Percentiles rank a stretch among this genome's conserved stretches.
Evolutionary conservation across 2,888 invertebrate genomes (phyloP).

Genomic region (Pammene aurita): DNA sequence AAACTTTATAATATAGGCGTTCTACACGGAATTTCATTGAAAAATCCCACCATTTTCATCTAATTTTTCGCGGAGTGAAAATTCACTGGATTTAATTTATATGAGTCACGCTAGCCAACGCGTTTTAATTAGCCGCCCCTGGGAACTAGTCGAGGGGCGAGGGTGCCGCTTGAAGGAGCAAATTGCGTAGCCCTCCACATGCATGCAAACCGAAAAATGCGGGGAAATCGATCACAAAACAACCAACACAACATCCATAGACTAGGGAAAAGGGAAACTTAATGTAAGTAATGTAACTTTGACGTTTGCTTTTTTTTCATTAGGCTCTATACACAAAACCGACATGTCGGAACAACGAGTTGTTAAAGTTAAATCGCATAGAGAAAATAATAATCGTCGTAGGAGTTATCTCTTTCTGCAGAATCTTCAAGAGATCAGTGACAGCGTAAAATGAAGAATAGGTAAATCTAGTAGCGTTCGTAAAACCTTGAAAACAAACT

Average conservation of each 20-base stretch:
- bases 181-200: constrained; percentile 18
- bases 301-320: constrained; percentile 24
- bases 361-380: no score
- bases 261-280: constrained; percentile 26
- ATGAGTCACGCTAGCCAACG: constrained; percentile 13
- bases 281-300: background rate
- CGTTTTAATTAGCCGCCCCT: constrained; percentile 5
- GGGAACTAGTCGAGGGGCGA: background rate
- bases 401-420: no score
- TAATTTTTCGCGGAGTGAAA: constrained; percentile 19
- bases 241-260: constrained; percentile 40
- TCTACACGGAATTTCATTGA: constrained; percentile 7
- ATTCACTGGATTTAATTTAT: constrained; percentile 4
- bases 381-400: no score
- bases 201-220: constrained; percentile 36
- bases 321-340: background rate
- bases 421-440: no score
- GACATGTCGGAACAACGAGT: background rate
- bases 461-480: no score
- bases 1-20: background rate
- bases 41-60: constrained; percentile 27
- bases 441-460: no score
- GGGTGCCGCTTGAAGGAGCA: constrained; percentile 1
- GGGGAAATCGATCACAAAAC: constrained; percentile 42
- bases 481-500: no score